Percentiles rank a stretch among this genome's conserved stretches.
These are phyloP conservation scores for Stichodactyla mertensii DNA, from an alignment of 64 coral and sea anemone species.

Conservation along the genomic window DNA sequence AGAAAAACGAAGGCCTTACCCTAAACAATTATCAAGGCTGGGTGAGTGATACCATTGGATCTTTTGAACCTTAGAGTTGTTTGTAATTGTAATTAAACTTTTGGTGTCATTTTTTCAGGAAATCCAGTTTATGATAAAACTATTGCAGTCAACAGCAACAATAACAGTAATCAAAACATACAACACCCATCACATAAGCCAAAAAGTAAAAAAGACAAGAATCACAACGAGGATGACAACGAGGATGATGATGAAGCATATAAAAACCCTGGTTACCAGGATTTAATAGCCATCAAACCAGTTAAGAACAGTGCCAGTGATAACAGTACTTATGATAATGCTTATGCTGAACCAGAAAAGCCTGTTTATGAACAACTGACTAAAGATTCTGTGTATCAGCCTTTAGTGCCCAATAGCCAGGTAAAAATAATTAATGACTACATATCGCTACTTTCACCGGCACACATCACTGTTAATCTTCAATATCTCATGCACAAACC, in stretches of 20 bases:
- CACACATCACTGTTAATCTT: neutral
- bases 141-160: neutral
- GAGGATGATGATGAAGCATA: constrained; percentile 1
- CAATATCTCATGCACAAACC: neutral
- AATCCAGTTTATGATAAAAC: neutral
- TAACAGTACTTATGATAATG: neutral
- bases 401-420: neutral
- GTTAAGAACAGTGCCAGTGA: neutral
- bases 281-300: neutral
- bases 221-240: neutral
- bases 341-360: constrained; percentile 1
- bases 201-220: neutral
- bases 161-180: neutral
- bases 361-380: neutral
- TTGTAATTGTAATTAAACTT: neutral
- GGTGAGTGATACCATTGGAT: neutral
- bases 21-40: neutral
- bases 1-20: neutral
- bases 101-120: neutral
- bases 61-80: neutral
- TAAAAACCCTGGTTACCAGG: neutral
- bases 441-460: neutral
- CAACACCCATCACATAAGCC: neutral
- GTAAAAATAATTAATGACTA: neutral
- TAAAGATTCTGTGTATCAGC: neutral